phyloP scores from a whole-genome alignment of 35 echinoderm and acorn worm genomes.

The Hemicentrotus pulcherrimus region DNA sequence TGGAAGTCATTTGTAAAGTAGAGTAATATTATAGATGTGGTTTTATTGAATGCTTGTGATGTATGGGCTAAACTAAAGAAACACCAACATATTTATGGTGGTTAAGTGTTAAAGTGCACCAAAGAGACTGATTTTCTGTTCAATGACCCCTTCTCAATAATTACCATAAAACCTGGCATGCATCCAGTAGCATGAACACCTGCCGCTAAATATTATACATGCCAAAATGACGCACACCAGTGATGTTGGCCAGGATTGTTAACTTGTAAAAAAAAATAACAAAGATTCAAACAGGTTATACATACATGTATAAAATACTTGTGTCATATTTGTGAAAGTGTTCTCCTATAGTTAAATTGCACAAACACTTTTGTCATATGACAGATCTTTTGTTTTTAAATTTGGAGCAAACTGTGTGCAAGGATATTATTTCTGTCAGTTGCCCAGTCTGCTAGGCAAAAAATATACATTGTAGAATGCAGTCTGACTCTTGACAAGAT shows the following conservation, averaged over 20 bases:
- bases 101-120: neutral
- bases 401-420: too few relatives aligned
- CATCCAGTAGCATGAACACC: neutral
- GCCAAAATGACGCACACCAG: neutral
- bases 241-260: too few relatives aligned
- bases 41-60: neutral
- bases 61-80: neutral
- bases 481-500: too few relatives aligned
- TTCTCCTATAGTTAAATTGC: too few relatives aligned
- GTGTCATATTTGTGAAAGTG: too few relatives aligned
- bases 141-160: neutral
- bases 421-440: too few relatives aligned
- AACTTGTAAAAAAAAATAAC: neutral
- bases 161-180: neutral
- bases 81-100: neutral
- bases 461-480: too few relatives aligned
- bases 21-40: neutral
- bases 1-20: neutral
- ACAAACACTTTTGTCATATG: too few relatives aligned
- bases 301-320: too few relatives aligned
- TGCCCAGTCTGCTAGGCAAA: too few relatives aligned
- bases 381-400: too few relatives aligned
- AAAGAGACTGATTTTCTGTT: neutral
- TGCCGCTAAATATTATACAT: neutral
- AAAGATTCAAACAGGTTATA: neutral